Conservation (phyloP, 1,140 invertebrate genomes). For the Cecropterus lyciades region DNA sequence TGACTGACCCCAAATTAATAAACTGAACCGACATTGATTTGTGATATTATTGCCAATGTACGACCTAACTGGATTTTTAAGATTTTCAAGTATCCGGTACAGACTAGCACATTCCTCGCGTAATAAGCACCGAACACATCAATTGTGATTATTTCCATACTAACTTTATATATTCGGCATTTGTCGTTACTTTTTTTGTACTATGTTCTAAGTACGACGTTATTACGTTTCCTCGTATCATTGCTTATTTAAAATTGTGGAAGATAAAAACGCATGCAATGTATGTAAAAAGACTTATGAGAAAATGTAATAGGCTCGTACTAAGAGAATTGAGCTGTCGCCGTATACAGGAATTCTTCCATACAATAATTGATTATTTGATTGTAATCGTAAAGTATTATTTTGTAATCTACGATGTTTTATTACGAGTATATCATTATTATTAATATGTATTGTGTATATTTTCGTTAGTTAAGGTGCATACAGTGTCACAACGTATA, state of each 20-base stretch:
- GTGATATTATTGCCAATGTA: constrained; percentile 70
- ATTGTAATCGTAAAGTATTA: constrained; percentile 63
- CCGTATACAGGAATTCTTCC: constrained; percentile 48
- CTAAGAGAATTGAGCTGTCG: constrained; percentile 41
- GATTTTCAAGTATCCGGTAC: constrained; percentile 39
- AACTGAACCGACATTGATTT: constrained; percentile 49
- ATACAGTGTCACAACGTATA: constrained; percentile 62
- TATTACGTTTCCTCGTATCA: no score
- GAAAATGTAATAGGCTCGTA: no score
- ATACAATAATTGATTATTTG: constrained; percentile 60
- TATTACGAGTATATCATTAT: constrained; percentile 42
- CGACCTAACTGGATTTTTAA: constrained; percentile 45
- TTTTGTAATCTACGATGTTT: constrained; percentile 62
- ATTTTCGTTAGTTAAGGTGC: constrained; percentile 64
- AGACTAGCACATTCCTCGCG: constrained; percentile 57
- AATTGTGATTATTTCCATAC: constrained; percentile 67
- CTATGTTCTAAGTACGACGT: no score
- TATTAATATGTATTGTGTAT: constrained; percentile 46
- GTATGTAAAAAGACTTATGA: no score
- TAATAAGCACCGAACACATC: constrained; percentile 53
- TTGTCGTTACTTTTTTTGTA: no score
- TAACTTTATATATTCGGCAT: constrained; percentile 61
- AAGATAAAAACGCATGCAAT: no score
- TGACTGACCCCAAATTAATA: not conserved
- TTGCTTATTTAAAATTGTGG: no score